Conservation (phyloP, 2,113 vertebrate genomes). For the Motacilla alba region DNA sequence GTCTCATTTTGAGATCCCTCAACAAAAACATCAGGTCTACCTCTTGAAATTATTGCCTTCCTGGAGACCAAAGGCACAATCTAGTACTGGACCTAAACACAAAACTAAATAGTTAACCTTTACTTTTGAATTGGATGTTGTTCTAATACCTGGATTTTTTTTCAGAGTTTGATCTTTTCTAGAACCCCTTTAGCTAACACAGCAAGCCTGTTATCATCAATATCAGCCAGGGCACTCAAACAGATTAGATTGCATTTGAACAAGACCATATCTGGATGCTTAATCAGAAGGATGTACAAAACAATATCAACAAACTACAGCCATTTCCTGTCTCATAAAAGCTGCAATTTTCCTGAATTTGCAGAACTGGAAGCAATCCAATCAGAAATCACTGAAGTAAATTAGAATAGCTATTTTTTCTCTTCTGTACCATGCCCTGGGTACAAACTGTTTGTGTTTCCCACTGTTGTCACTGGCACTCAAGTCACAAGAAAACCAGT, state of each 20-base stretch:
- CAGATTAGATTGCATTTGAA: not conserved
- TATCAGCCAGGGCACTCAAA: not conserved
- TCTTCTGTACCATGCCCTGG: not conserved
- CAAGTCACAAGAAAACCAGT: not conserved
- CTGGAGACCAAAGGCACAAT: not conserved
- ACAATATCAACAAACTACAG: not conserved
- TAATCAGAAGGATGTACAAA: not conserved
- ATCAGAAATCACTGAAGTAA: not conserved
- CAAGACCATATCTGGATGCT: not conserved
- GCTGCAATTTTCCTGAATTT: not conserved
- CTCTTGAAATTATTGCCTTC: not conserved
- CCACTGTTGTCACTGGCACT: not conserved
- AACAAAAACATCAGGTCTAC: not conserved
- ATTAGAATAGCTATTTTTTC: not conserved
- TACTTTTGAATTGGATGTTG: not conserved
- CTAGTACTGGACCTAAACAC: not conserved
- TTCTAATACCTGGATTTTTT: not conserved
- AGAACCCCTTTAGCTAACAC: not conserved
- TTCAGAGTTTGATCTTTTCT: not conserved
- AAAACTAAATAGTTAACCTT: not conserved
- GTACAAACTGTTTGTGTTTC: not conserved
- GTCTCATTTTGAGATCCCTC: not conserved
- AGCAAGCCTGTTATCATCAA: not conserved
- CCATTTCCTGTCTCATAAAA: conserved; percentile 4
- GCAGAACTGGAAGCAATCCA: not conserved